phyloP scores from a whole-genome alignment of 2,888 invertebrate species.

The Drosophila picticornis region DNA sequence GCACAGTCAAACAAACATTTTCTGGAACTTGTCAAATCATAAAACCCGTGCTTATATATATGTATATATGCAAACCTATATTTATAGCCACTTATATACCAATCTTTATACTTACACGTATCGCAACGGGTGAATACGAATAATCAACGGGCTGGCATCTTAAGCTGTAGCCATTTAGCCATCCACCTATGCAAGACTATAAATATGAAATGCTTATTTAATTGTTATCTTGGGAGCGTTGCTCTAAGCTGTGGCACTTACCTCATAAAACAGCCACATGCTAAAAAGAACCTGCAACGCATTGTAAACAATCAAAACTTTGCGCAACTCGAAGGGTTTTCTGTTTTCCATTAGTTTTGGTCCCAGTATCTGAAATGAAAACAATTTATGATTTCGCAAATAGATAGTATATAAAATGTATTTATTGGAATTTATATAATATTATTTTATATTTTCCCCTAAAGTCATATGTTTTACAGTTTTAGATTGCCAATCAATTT shows the following conservation, averaged over 20 bases:
- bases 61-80: neutral
- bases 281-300: conserved; percentile 89
- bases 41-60: conserved; percentile 8
- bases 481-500: neutral
- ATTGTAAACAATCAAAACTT: conserved; percentile 93
- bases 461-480: neutral
- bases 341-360: conserved; percentile 94
- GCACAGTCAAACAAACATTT: conserved; percentile 64
- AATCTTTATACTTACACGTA: conserved; percentile 87
- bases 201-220: conserved; percentile 26
- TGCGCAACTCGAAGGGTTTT: conserved; percentile 92
- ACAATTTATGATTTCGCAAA: neutral
- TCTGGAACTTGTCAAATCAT: conserved; percentile 37
- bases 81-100: conserved; percentile 7
- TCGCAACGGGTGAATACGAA: conserved; percentile 88
- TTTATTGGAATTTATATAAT: neutral
- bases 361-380: conserved; percentile 87
- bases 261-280: conserved; percentile 86
- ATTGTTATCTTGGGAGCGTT: conserved; percentile 1
- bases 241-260: conserved; percentile 73
- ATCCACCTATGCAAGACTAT: conserved; percentile 88
- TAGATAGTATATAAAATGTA: neutral
- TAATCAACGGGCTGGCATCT: conserved; percentile 94
- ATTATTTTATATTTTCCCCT: neutral
- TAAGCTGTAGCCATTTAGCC: conserved; percentile 90